phyloP scores from a whole-genome alignment of 2,888 invertebrate species.

The Andrena dorsata region DNA sequence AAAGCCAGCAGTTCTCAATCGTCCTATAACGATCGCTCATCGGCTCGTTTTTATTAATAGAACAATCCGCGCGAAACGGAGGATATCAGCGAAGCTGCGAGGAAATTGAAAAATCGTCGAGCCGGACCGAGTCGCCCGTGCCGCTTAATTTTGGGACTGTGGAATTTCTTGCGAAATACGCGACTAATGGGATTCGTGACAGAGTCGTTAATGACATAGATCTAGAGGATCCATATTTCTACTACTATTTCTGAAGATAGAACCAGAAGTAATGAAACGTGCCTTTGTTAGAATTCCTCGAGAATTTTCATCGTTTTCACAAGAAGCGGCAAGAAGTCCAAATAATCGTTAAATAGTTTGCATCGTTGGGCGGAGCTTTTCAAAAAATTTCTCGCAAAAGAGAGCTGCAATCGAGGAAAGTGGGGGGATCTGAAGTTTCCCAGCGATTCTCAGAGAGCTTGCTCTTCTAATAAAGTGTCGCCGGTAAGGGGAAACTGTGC shows the following conservation, averaged over 20 bases:
- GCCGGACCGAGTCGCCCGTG: not conserved
- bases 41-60: conserved; percentile 46
- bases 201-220: no score
- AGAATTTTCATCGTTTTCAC: no score
- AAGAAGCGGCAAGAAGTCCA: no score
- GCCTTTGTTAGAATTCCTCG: no score
- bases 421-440: not conserved
- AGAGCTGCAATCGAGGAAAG: not conserved
- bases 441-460: not conserved
- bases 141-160: not conserved
- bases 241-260: no score
- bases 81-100: conserved; percentile 28
- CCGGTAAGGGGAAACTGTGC: conserved; percentile 13
- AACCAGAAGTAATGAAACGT: no score
- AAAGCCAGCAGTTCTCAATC: conserved; percentile 76
- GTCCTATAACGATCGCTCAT: conserved; percentile 58
- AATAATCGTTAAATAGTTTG: no score
- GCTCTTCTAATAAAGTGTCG: conserved; percentile 29
- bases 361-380: no score
- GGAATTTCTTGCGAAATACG: not conserved
- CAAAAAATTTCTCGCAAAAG: not conserved
- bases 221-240: no score
- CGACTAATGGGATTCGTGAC: not conserved
- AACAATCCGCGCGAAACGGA: conserved; percentile 35
- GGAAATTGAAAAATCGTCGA: conserved; percentile 21